These are phyloP conservation scores for Prosapia bicincta DNA, from an alignment of 2,888 invertebrate genomes.

Conservation along the genomic window DNA sequence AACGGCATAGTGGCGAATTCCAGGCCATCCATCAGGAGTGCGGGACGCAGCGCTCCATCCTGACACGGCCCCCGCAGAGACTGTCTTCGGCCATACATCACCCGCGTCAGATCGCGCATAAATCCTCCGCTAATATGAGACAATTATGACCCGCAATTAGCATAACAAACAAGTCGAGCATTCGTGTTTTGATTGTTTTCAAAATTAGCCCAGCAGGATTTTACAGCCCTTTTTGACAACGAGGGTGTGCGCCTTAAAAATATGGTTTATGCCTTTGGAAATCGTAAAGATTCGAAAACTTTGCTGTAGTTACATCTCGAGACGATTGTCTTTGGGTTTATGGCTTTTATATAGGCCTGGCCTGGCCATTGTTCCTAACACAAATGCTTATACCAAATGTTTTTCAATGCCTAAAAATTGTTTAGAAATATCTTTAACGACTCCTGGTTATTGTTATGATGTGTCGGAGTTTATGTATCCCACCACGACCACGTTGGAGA, in stretches of 20 bases:
- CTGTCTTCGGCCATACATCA: background rate
- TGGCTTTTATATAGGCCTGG: background rate
- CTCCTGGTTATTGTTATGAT: background rate
- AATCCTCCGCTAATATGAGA: background rate
- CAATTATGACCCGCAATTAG: background rate
- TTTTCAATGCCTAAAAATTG: background rate
- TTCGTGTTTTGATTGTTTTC: slow-evolving; percentile 21
- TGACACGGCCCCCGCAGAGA: background rate
- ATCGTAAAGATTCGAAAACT: background rate
- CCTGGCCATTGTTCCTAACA: background rate
- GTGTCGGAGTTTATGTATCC: background rate
- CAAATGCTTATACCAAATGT: background rate
- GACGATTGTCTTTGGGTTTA: background rate
- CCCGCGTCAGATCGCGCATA: background rate
- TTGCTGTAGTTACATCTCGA: background rate
- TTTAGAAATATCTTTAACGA: background rate
- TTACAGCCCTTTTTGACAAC: slow-evolving; percentile 14
- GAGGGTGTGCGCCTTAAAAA: slow-evolving; percentile 20
- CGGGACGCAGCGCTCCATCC: background rate
- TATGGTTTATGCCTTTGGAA: background rate
- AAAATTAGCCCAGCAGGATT: slow-evolving; percentile 26
- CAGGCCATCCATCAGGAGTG: background rate
- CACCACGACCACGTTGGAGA: no score
- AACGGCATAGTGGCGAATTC: background rate
- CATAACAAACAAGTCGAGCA: background rate